A percentile compares a stretch with the other conserved stretches of the same genome.
Conservation (phyloP, 2,888 invertebrate genomes). For the Meiosimyza platycephala region DNA sequence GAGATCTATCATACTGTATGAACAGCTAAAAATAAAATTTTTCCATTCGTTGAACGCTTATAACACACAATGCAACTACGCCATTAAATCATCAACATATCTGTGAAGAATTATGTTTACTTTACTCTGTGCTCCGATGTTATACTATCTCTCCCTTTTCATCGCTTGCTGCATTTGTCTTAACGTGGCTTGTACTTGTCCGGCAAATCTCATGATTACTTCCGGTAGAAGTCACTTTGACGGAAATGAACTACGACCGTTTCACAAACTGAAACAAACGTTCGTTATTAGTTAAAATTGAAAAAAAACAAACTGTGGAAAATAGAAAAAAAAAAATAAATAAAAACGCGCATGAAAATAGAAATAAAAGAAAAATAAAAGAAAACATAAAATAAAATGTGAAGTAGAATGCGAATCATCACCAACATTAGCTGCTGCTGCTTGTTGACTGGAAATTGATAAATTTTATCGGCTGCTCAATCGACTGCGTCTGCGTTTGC, state of each 20-base stretch:
- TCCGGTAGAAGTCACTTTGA: constrained; percentile 32
- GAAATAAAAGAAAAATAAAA: not conserved
- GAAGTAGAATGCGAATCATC: not conserved
- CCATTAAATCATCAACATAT: too few relatives aligned
- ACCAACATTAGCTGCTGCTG: not conserved
- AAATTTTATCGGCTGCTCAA: constrained; percentile 10
- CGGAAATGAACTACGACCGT: constrained; percentile 44
- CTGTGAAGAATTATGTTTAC: too few relatives aligned
- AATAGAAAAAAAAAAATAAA: not conserved
- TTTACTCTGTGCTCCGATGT: too few relatives aligned
- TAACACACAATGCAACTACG: too few relatives aligned
- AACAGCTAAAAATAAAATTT: too few relatives aligned
- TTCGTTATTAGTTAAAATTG: too few relatives aligned
- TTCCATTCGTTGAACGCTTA: too few relatives aligned
- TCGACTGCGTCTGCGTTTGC: not conserved
- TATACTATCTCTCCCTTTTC: not conserved
- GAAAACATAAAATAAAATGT: constrained; percentile 5
- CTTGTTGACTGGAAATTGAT: constrained; percentile 13
- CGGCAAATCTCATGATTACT: constrained; percentile 46
- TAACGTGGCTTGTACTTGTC: constrained; percentile 45
- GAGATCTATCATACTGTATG: too few relatives aligned
- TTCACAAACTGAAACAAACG: constrained; percentile 28
- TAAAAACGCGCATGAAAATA: not conserved
- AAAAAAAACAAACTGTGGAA: too few relatives aligned
- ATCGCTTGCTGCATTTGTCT: constrained; percentile 40